Percentiles rank a stretch among this genome's conserved stretches.
These are phyloP conservation scores for Hippopotamus amphibius DNA, from an alignment of 2,113 vertebrate genomes.

Conservation along the genomic window DNA sequence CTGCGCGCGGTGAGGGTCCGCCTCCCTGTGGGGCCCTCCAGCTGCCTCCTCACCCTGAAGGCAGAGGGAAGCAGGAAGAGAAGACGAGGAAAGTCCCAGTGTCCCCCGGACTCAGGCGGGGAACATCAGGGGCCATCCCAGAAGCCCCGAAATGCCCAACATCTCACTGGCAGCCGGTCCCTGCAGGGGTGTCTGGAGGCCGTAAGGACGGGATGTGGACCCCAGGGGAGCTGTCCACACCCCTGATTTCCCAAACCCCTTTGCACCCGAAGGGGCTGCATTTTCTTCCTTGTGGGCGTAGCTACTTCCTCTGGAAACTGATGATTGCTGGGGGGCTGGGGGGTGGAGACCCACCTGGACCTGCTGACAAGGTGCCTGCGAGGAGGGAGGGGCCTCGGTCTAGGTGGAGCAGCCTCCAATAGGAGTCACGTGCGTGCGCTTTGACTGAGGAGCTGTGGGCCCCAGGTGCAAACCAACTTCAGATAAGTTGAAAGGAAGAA, in stretches of 20 bases:
- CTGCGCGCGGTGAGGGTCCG: fast-evolving
- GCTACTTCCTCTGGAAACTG: neutral
- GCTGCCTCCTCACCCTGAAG: neutral
- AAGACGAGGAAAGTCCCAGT: neutral
- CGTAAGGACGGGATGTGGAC: no score
- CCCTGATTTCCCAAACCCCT: neutral
- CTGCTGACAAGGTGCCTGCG: no score
- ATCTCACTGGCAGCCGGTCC: neutral
- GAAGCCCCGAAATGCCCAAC: neutral
- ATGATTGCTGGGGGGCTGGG: no score
- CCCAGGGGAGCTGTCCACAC: neutral
- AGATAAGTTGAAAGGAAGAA: constrained; percentile 17
- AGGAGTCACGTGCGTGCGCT: neutral
- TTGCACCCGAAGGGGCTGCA: neutral
- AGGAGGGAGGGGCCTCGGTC: neutral
- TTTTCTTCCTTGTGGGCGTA: no score
- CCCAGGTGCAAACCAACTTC: neutral
- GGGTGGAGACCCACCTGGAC: no score
- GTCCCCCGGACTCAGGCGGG: neutral
- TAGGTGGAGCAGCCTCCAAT: neutral
- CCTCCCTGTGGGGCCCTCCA: neutral
- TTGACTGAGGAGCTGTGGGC: neutral
- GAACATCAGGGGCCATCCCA: neutral
- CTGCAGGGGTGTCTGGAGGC: no score
- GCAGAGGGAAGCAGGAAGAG: neutral